Conservation (phyloP, 2,113 vertebrate species). For the Aspiorhynchus laticeps region DNA sequence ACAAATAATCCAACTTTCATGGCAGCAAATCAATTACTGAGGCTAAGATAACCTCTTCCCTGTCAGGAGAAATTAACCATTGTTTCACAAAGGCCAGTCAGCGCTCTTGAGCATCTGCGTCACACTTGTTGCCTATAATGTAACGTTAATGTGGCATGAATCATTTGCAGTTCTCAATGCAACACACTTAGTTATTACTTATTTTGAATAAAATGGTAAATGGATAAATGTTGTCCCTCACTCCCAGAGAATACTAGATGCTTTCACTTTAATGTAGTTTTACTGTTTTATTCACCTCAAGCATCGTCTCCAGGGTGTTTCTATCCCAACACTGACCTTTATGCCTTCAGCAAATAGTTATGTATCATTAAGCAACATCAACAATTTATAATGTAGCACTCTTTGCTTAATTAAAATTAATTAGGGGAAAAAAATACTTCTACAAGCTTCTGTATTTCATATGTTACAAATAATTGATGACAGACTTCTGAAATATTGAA, state of each 20-base stretch:
- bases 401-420: background rate
- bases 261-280: constrained; percentile 38
- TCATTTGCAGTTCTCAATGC: constrained; percentile 75
- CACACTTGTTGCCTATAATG: constrained; percentile 67
- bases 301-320: background rate
- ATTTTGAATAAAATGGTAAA: constrained; percentile 75
- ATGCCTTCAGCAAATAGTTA: constrained; percentile 18
- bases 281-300: background rate
- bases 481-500: constrained; percentile 12
- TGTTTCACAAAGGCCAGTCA: constrained; percentile 66
- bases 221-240: constrained; percentile 78
- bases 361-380: constrained; percentile 9
- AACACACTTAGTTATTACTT: constrained; percentile 71
- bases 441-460: background rate
- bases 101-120: constrained; percentile 67
- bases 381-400: background rate
- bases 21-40: constrained; percentile 76
- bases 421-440: background rate
- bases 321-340: background rate
- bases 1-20: constrained; percentile 75
- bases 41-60: constrained; percentile 70
- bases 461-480: constrained; percentile 14
- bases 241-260: constrained; percentile 71
- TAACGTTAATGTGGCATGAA: constrained; percentile 77
- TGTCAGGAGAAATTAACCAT: constrained; percentile 74